Evolutionary conservation across 2,797 vertebrate genomes (phyloP).

Genomic region (Microctenopoma lineatum): DNA sequence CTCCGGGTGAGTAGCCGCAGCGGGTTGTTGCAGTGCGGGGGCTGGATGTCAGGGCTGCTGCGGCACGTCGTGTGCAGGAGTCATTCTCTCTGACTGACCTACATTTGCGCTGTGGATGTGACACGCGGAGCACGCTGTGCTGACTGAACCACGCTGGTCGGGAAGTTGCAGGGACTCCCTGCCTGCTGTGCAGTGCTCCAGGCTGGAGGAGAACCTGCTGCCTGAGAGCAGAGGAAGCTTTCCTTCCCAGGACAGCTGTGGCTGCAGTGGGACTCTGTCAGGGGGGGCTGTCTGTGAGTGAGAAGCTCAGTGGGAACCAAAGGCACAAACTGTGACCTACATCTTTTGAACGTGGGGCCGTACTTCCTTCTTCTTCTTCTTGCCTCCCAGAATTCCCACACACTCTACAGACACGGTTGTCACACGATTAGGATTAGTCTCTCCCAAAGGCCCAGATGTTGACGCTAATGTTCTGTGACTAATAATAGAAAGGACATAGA

Average conservation of each 20-base stretch:
- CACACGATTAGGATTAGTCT: slow-evolving; percentile 69
- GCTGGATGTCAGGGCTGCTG: not conserved
- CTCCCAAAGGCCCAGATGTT: slow-evolving; percentile 64
- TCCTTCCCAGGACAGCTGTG: not conserved
- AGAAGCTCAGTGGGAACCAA: not conserved
- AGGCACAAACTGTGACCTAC: not conserved
- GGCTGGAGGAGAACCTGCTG: slow-evolving; percentile 6
- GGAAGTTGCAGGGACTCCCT: slow-evolving; percentile 19
- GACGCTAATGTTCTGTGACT: slow-evolving; percentile 42
- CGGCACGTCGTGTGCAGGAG: not conserved
- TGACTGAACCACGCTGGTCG: not conserved
- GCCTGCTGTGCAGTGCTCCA: not conserved
- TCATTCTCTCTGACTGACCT: not conserved
- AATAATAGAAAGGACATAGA: slow-evolving; percentile 35
- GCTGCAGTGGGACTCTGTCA: slow-evolving; percentile 7
- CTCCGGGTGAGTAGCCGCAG: slow-evolving; percentile 70
- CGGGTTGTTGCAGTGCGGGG: slow-evolving; percentile 50
- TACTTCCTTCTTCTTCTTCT: slow-evolving; percentile 22
- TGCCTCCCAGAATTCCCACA: slow-evolving; percentile 39
- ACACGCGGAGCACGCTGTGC: no score
- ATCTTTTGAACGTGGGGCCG: not conserved
- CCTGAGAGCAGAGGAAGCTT: slow-evolving; percentile 4
- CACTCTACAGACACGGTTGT: slow-evolving; percentile 46
- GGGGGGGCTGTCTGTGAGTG: slow-evolving; percentile 1
- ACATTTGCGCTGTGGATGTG: not conserved